A percentile compares a stretch with the other conserved stretches of the same genome.
phyloP scores from a whole-genome alignment of 2,888 invertebrate genomes.

The Tipula unca region DNA sequence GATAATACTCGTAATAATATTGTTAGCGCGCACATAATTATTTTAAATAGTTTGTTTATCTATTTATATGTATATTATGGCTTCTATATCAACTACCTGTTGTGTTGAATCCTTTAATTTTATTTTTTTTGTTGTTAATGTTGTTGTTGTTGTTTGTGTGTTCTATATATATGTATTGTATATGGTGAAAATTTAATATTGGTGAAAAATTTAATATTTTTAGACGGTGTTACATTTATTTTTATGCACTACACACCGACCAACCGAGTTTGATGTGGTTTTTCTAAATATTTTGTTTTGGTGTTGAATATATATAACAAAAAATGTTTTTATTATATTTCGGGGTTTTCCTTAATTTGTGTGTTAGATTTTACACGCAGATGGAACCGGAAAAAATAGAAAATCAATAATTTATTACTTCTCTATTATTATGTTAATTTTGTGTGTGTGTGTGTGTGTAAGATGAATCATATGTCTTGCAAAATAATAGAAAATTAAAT shows the following conservation, averaged over 20 bases:
- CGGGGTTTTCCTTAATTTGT: not conserved
- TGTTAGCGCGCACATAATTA: not conserved
- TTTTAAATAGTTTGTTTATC: not conserved
- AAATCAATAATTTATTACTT: not conserved
- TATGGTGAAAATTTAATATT: not conserved
- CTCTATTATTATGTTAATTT: not conserved
- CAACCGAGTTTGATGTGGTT: not conserved
- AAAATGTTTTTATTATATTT: not conserved
- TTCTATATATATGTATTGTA: not conserved
- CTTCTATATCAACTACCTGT: slow-evolving; percentile 3
- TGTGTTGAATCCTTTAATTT: not conserved
- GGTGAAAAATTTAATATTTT: not conserved
- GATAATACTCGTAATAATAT: not conserved
- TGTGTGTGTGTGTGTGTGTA: not conserved
- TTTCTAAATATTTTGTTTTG: not conserved
- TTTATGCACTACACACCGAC: not conserved
- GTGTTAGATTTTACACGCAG: not conserved
- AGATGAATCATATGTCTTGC: not conserved
- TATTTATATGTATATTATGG: not conserved
- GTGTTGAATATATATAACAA: not conserved
- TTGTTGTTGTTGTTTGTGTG: not conserved
- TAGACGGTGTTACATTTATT: not conserved
- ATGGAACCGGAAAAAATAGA: not conserved
- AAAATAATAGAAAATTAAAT: not conserved
- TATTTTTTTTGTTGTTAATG: not conserved